Percentiles rank a stretch among this genome's conserved stretches.
Conservation (phyloP, 2,888 invertebrate species). For the Ornithoptera alexandrae region DNA sequence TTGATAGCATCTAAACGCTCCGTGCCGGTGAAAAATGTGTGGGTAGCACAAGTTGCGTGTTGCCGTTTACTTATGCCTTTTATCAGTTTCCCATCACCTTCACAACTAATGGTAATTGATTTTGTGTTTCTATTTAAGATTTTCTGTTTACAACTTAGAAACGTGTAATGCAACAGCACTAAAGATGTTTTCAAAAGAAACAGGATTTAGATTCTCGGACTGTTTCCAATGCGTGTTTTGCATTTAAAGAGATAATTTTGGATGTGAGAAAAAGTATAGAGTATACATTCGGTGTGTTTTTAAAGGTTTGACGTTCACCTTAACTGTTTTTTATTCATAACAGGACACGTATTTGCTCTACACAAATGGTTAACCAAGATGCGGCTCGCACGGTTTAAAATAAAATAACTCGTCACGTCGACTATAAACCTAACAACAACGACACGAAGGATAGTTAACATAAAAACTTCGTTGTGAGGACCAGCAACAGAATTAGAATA, state of each 20-base stretch:
- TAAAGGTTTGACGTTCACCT: slow-evolving; percentile 7
- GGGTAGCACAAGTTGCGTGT: slow-evolving; percentile 56
- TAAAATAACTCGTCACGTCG: slow-evolving; percentile 60
- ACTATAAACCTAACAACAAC: slow-evolving; percentile 62
- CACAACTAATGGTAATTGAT: slow-evolving; percentile 68
- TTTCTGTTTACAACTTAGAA: slow-evolving; percentile 36
- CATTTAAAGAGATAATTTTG: slow-evolving; percentile 21
- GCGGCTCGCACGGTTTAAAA: slow-evolving; percentile 33
- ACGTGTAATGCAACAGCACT: slow-evolving; percentile 11
- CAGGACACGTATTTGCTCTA: slow-evolving; percentile 26
- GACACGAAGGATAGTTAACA: slow-evolving; percentile 52
- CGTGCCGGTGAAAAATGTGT: slow-evolving; percentile 67
- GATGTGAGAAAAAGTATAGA: slow-evolving; percentile 13
- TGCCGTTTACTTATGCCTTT: slow-evolving; percentile 56
- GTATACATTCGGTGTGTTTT: slow-evolving; percentile 7
- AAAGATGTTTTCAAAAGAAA: slow-evolving; percentile 11
- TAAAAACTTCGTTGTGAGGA: slow-evolving; percentile 58
- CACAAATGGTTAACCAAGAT: slow-evolving; percentile 28
- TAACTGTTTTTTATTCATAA: slow-evolving; percentile 16
- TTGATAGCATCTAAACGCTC: slow-evolving; percentile 66
- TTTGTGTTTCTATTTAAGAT: slow-evolving; percentile 52
- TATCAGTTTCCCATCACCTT: slow-evolving; percentile 56
- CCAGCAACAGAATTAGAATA: slow-evolving; percentile 63
- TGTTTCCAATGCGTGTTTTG: slow-evolving; percentile 19
- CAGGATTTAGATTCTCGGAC: slow-evolving; percentile 9